Evolutionary conservation across 2,888 invertebrate genomes (phyloP), one percentile per base, ranked within the genome.

Genomic region (Dione juno): DNA sequence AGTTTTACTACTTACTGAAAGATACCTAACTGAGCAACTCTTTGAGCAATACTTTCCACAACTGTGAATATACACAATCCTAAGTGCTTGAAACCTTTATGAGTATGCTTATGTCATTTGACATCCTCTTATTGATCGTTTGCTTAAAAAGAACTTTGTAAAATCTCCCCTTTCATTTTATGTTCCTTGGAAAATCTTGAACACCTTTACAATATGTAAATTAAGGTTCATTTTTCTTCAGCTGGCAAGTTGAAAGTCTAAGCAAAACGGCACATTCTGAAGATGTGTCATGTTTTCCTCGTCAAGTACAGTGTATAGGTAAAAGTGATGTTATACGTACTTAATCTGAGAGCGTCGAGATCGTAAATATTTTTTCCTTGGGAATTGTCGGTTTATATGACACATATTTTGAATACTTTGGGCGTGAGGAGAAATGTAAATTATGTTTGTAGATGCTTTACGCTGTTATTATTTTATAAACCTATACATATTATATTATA

Each of bases 81-180:
- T 73, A 66, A 74, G 73, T 75, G 76, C 77, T 77, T 75, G 74
- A 79, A 78, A 78, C 74, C 74, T 78, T 72, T 75, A 77, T 73
- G 72, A 77, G 76, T 74, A 73, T 70, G 75, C 77, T 82, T 80
- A 80, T 80, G 74, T 76, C 77, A 79, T 81, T 77, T 80, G 80
- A 80, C 81, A 81, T 81, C 77, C 81, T 80, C 80, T 80, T 84
- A 86, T 85, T 79, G 88, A 86, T 84, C 82, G 82, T 76, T 79
- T 77, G 74, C 81, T 78, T 77, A 78, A 77, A 81, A 84, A 82
- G 82, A 75, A 81, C 81, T 77, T 78, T 77, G 70, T 72, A 72
- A 80, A 80, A 79, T 77, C 74, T 67, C 77, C 77, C 75, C 79
- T 77, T 76, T 65, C 76, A 77, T 77, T n/a, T n/a, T n/a, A 35